Evolutionary conservation across 1,140 invertebrate genomes (phyloP), one percentile per base, ranked within the genome.

Genomic region (Himalopsyche phryganea): DNA sequence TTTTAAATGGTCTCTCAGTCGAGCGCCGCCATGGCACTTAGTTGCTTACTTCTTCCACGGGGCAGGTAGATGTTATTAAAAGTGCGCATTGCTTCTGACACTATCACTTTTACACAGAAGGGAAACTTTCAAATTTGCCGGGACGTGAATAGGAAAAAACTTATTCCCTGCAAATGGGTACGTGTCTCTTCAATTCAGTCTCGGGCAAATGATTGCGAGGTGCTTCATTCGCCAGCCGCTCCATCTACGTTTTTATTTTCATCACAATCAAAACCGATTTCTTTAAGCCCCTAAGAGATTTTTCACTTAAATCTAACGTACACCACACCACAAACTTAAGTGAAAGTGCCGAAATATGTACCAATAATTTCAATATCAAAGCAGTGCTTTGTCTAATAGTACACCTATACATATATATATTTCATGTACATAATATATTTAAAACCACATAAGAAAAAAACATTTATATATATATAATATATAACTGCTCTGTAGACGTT

Each of bases 1-100:
- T 65, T 65, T 65, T 62, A 61, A 65, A 65, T 54, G 65, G 56
- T 53, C 50, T 36, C 41, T 45, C 40, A 54, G 2, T 54, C 40
- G 38, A 19, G 28, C 38, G 1, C 17, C 28, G 57, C 33, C 17
- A 47, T 28, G 33, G 41, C 49, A 51, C 49, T 52, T 52, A 58
- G 23, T 44, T 49, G 19, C 47, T 10, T 15, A 13, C 11, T 28
- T 28, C 23, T 3, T 28, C 47, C 10, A n/a, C n/a, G 14, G 2
- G 38, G 47, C 48, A 58, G 56, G 56, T 58, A 50, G 47, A 15
- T 50, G 13, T 58, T 58, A 58, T 58, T 47, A 58, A 58, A 52
- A 51, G 41, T 44, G 41, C 54, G 35, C 18, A 6, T 46, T 33
- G 32, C 51, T 23, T 23, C 18, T 23, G 49, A 17, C 47, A 49